phyloP scores from a whole-genome alignment of 2,797 vertebrate genomes.

The Muscicapa striata region DNA sequence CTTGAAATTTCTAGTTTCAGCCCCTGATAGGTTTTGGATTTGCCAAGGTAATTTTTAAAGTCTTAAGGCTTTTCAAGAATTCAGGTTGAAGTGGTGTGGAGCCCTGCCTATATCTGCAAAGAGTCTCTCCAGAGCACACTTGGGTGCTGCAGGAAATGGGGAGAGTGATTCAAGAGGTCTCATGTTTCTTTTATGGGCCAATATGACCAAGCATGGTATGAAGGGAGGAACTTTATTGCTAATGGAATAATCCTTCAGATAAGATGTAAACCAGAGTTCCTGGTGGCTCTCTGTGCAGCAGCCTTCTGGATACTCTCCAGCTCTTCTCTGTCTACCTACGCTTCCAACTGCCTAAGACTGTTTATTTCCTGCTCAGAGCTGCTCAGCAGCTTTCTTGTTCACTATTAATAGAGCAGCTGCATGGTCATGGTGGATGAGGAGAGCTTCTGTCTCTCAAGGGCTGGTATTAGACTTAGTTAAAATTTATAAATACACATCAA shows the following conservation, averaged over 20 bases:
- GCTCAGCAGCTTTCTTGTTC: neutral
- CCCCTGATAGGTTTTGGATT: neutral
- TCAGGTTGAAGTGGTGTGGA: neutral
- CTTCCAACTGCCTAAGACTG: neutral
- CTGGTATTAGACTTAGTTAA: neutral
- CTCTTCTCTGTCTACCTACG: constrained; percentile 4
- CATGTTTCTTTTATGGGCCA: neutral
- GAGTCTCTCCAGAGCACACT: neutral
- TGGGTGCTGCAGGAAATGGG: neutral
- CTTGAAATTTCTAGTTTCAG: neutral
- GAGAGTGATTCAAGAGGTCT: neutral
- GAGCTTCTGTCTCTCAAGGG: neutral
- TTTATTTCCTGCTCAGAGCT: constrained; percentile 20
- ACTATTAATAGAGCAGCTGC: constrained; percentile 10
- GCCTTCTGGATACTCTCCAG: constrained; percentile 37
- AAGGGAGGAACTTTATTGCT: neutral
- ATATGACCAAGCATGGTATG: constrained; percentile 24
- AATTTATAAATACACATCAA: neutral
- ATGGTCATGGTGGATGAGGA: neutral
- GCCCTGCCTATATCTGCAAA: neutral
- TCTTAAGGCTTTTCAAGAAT: neutral
- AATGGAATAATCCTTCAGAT: constrained; percentile 14
- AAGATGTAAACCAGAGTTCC: constrained; percentile 51
- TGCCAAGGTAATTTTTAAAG: neutral
- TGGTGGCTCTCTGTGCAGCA: neutral